phyloP scores from a whole-genome alignment of 2,113 vertebrate genomes.

The Gallinago jamesoni region DNA sequence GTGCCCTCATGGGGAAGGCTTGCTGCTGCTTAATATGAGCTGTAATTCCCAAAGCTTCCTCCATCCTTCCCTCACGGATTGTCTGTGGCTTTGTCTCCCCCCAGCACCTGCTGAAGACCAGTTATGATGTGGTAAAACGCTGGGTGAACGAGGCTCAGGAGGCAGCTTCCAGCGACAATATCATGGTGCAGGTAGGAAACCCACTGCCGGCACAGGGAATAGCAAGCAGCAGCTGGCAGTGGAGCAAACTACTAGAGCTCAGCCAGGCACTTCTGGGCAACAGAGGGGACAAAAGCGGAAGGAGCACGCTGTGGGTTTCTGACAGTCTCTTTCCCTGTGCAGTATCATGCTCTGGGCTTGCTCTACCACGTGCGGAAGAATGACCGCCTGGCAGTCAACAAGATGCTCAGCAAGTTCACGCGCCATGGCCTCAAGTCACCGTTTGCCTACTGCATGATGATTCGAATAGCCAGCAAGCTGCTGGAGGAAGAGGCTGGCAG shows the following conservation, averaged over 20 bases:
- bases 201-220: rapidly evolving
- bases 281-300: not conserved
- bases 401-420: conserved; percentile 84
- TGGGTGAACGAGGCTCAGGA: conserved; percentile 87
- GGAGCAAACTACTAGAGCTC: not conserved
- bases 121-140: conserved; percentile 83
- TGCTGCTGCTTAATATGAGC: not conserved
- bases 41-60: not conserved
- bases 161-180: conserved; percentile 83
- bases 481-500: conserved; percentile 82
- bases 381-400: conserved; percentile 81
- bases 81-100: not conserved
- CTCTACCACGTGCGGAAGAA: conserved; percentile 84
- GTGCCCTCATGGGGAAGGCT: not conserved
- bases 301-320: not conserved
- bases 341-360: conserved; percentile 84
- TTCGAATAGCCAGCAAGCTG: conserved; percentile 82
- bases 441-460: conserved; percentile 85
- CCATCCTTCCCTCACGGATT: not conserved
- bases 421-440: conserved; percentile 83
- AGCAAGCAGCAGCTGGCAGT: not conserved
- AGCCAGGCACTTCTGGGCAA: not conserved
- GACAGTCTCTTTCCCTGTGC: not conserved
- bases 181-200: conserved; percentile 83
- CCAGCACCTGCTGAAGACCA: conserved; percentile 82